These are phyloP conservation scores for Telenomus remus DNA, from an alignment of 1,140 invertebrate species.

Conservation along the genomic window DNA sequence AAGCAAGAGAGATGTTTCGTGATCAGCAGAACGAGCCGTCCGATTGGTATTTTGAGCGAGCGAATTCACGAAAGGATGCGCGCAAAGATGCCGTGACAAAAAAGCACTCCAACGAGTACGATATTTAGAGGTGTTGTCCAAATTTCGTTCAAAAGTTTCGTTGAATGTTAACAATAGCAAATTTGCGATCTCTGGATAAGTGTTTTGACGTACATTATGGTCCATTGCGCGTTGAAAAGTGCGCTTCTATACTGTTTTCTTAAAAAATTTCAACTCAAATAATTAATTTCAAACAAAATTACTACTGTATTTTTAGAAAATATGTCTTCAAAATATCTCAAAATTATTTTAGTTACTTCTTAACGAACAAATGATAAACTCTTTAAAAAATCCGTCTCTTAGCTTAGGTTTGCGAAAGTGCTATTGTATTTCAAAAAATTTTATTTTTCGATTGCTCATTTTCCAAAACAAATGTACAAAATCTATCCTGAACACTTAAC, in stretches of 20 bases:
- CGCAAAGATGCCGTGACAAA: slow-evolving; percentile 41
- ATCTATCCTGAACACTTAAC: neutral
- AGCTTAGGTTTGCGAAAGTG: slow-evolving; percentile 9
- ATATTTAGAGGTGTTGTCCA: slow-evolving; percentile 14
- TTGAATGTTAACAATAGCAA: slow-evolving; percentile 20
- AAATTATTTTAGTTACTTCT: too few species aligned
- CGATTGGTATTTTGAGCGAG: slow-evolving; percentile 41
- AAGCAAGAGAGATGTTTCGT: slow-evolving; percentile 30
- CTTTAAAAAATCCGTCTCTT: too few species aligned
- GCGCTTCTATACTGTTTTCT: too few species aligned
- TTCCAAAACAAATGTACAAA: slow-evolving; percentile 42
- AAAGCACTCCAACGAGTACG: slow-evolving; percentile 21
- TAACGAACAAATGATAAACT: too few species aligned
- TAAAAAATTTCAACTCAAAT: too few species aligned
- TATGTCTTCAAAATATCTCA: too few species aligned
- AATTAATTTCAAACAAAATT: neutral
- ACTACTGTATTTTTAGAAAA: too few species aligned
- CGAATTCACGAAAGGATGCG: slow-evolving; percentile 39
- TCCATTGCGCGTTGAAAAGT: too few species aligned
- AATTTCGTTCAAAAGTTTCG: slow-evolving; percentile 6
- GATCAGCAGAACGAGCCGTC: slow-evolving; percentile 32
- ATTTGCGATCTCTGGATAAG: slow-evolving; percentile 11
- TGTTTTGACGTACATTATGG: neutral
- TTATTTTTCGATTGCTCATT: slow-evolving; percentile 24
- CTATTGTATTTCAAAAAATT: slow-evolving; percentile 16